A percentile compares a stretch with the other conserved stretches of the same genome.
These are phyloP conservation scores for Hydrolagus affinis DNA, from an alignment of 2,113 vertebrate species.

Conservation along the genomic window DNA sequence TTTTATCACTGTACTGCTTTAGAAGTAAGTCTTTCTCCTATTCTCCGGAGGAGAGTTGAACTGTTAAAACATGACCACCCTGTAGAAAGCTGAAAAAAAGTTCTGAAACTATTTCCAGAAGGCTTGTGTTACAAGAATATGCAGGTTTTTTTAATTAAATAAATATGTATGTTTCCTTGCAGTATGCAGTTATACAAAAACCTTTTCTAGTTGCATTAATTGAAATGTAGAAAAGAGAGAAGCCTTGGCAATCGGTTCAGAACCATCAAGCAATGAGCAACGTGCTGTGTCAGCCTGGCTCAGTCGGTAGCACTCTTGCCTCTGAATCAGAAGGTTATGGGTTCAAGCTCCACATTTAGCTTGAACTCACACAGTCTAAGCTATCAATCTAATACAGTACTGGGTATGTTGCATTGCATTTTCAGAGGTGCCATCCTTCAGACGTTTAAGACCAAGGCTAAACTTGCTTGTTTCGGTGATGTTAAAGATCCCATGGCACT, in stretches of 20 bases:
- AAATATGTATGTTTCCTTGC: not conserved
- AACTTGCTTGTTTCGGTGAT: too few relatives aligned
- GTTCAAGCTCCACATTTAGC: too few relatives aligned
- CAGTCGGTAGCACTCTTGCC: too few relatives aligned
- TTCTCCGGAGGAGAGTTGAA: not conserved
- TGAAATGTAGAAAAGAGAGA: conserved; percentile 11
- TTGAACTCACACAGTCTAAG: too few relatives aligned
- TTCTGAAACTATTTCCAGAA: conserved; percentile 18
- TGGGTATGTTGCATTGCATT: too few relatives aligned
- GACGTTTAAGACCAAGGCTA: too few relatives aligned
- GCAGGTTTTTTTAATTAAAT: not conserved
- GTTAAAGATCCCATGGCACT: too few relatives aligned
- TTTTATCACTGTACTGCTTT: conserved; percentile 7
- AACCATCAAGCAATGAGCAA: not conserved
- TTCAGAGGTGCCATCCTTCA: too few relatives aligned
- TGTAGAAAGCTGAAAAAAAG: conserved; percentile 18
- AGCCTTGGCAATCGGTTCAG: conserved; percentile 7
- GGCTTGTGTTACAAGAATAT: conserved; percentile 1
- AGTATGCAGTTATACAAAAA: conserved; percentile 9
- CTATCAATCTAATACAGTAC: too few relatives aligned
- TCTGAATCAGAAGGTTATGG: too few relatives aligned
- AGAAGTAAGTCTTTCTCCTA: not conserved
- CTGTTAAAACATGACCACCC: conserved; percentile 14
- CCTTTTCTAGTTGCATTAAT: conserved; percentile 6
- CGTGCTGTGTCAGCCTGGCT: too few relatives aligned